Percentiles rank a stretch among this genome's conserved stretches.
These are phyloP conservation scores for Nanorana parkeri DNA, from an alignment of 2,113 vertebrate genomes.

Conservation along the genomic window DNA sequence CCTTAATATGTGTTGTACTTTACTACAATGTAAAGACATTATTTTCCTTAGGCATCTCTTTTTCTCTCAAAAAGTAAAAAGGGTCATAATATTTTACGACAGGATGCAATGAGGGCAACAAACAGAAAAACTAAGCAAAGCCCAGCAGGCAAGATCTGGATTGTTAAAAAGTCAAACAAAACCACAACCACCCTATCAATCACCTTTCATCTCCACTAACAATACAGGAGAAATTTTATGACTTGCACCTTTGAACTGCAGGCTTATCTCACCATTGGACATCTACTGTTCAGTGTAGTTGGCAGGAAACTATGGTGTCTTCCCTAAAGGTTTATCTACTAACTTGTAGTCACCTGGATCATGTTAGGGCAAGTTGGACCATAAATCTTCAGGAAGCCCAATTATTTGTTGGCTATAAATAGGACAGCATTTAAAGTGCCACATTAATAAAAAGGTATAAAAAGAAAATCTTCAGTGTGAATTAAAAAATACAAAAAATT, in stretches of 20 bases:
- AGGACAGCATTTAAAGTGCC: no score
- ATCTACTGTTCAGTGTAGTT: slow-evolving; percentile 76
- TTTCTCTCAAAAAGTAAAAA: slow-evolving; percentile 78
- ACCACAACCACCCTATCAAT: slow-evolving; percentile 78
- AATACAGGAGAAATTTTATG: slow-evolving; percentile 87
- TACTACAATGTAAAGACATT: slow-evolving; percentile 83
- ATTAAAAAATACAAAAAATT: no score
- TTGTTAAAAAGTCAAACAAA: slow-evolving; percentile 79
- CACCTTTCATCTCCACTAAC: slow-evolving; percentile 80
- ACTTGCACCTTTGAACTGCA: slow-evolving; percentile 73
- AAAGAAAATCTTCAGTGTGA: no score
- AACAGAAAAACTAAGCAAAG: slow-evolving; percentile 82
- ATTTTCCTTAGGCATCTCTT: slow-evolving; percentile 77
- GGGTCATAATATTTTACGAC: slow-evolving; percentile 87
- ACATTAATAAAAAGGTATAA: no score
- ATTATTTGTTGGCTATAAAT: background rate
- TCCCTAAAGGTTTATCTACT: slow-evolving; percentile 71
- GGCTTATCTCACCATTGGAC: slow-evolving; percentile 72
- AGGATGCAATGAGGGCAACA: slow-evolving; percentile 69
- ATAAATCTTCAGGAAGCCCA: background rate
- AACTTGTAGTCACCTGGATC: slow-evolving; percentile 80
- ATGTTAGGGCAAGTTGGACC: slow-evolving; percentile 56
- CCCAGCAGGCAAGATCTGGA: slow-evolving; percentile 86
- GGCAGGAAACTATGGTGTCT: slow-evolving; percentile 79
- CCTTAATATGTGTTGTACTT: slow-evolving; percentile 78